phyloP scores from a whole-genome alignment of 2,113 vertebrate genomes.

The Phyllopteryx taeniolatus region DNA sequence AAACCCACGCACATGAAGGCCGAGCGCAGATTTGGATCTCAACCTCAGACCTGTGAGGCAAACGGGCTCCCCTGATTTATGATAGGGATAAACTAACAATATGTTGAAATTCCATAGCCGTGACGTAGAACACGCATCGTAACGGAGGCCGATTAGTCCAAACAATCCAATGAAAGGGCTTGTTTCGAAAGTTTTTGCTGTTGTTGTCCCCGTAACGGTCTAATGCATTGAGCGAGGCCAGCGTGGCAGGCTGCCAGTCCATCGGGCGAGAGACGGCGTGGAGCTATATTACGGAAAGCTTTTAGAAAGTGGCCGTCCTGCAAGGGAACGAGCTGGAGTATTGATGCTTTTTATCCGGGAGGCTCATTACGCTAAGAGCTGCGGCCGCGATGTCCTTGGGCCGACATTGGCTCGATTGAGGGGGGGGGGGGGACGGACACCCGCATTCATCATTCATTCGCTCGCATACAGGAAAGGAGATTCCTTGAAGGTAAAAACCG shows the following conservation, averaged over 20 bases:
- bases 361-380: slow-evolving; percentile 78
- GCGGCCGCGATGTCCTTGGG: slow-evolving; percentile 68
- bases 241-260: slow-evolving; percentile 68
- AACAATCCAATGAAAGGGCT: background rate
- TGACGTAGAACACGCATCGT: background rate
- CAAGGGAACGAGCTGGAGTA: slow-evolving; percentile 65
- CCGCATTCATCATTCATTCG: background rate
- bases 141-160: background rate
- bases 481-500: background rate
- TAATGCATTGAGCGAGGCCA: slow-evolving; percentile 42
- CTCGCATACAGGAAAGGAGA: background rate
- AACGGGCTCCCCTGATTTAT: background rate
- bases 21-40: background rate
- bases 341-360: slow-evolving; percentile 74
- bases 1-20: no score
- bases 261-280: no score
- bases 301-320: slow-evolving; percentile 67
- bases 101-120: background rate
- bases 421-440: no score
- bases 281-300: slow-evolving; percentile 73
- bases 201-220: slow-evolving; percentile 39
- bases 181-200: background rate
- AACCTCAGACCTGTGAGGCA: no score
- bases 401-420: slow-evolving; percentile 47
- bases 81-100: background rate